phyloP scores from a whole-genome alignment of 2,113 vertebrate species.

The Channa argus region DNA sequence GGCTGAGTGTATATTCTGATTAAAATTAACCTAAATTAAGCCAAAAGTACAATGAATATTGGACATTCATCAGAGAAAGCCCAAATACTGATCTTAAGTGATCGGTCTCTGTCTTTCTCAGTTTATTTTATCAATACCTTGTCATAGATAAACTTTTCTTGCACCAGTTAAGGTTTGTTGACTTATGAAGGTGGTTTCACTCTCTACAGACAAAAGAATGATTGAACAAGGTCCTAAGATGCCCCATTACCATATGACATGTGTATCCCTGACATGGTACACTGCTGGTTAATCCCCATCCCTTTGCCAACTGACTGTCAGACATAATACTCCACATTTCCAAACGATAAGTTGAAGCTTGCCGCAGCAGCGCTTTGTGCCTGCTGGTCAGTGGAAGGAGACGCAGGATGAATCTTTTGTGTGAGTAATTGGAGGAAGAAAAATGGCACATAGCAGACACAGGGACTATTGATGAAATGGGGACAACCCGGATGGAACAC shows the following conservation, averaged over 20 bases:
- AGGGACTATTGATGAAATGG: slow-evolving; percentile 58
- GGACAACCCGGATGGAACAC: slow-evolving; percentile 49
- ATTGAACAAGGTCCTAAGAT: no score
- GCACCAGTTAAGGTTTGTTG: no score
- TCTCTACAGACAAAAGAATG: no score
- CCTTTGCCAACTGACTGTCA: slow-evolving; percentile 8
- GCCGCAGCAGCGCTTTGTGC: slow-evolving; percentile 11
- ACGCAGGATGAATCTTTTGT: slow-evolving; percentile 52
- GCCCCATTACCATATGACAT: slow-evolving; percentile 12
- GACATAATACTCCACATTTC: slow-evolving; percentile 33
- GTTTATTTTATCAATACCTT: no score
- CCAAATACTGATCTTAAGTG: no score
- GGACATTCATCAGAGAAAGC: no score
- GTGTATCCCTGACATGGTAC: slow-evolving; percentile 7
- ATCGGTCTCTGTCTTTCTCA: no score
- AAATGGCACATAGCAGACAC: slow-evolving; percentile 45
- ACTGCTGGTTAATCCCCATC: slow-evolving; percentile 10
- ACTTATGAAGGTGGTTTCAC: no score
- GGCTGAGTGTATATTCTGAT: no score
- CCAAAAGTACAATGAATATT: no score
- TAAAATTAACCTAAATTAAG: no score
- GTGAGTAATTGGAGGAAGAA: slow-evolving; percentile 52
- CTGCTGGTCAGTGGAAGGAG: slow-evolving; percentile 19
- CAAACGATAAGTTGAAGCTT: slow-evolving; percentile 17
- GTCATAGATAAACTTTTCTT: no score